These are phyloP conservation scores for Apamea anceps DNA, from an alignment of 2,888 invertebrate genomes.

Conservation along the genomic window DNA sequence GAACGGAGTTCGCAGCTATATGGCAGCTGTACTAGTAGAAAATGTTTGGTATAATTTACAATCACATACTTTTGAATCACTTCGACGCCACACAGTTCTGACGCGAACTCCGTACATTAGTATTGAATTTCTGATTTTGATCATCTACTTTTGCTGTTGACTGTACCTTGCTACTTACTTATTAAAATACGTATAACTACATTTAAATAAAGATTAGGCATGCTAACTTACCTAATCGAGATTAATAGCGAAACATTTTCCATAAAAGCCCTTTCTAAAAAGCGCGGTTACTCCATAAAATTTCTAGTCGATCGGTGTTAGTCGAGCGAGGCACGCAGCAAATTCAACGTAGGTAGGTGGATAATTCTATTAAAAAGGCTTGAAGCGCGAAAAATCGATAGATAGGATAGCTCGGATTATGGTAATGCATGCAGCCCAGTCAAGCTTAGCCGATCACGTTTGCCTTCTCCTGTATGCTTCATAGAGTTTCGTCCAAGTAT, in stretches of 20 bases:
- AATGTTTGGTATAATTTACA: too few relatives aligned
- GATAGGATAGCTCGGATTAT: conserved; percentile 68
- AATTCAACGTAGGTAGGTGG: conserved; percentile 32
- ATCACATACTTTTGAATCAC: too few relatives aligned
- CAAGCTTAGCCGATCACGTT: conserved; percentile 73
- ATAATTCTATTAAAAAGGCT: conserved; percentile 64
- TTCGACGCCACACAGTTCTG: too few relatives aligned
- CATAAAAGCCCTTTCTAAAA: background rate
- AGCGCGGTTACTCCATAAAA: background rate
- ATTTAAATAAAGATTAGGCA: background rate
- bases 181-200: background rate
- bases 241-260: conserved; percentile 13
- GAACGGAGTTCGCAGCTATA: too few relatives aligned
- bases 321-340: conserved; percentile 28
- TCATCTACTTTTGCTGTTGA: too few relatives aligned
- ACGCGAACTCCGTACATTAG: too few relatives aligned
- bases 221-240: background rate
- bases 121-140: too few relatives aligned
- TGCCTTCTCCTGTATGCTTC: conserved; percentile 67
- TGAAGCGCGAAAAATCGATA: conserved; percentile 68
- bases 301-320: conserved; percentile 12
- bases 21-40: too few relatives aligned
- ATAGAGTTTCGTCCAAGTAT: conserved; percentile 66
- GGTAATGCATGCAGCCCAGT: conserved; percentile 75
- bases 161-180: background rate